Conservation (phyloP, 2,113 vertebrate species). For the Rissa tridactyla region DNA sequence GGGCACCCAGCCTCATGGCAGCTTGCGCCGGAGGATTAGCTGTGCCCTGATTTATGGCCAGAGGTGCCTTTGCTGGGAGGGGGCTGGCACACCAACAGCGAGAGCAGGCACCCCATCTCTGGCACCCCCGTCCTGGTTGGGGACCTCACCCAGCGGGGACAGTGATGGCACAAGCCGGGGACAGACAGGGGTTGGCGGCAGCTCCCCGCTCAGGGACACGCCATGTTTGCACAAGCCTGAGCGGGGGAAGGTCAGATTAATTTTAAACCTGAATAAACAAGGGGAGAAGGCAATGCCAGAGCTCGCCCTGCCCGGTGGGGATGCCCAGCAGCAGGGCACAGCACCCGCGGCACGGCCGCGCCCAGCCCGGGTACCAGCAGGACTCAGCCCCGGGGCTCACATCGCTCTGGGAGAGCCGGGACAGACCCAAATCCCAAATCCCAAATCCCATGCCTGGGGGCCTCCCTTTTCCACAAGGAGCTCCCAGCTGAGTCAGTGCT, state of each 20-base stretch:
- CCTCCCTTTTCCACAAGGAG: slow-evolving; percentile 10
- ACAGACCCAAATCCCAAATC: background rate
- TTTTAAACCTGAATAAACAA: slow-evolving; percentile 66
- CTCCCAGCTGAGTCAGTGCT: slow-evolving; percentile 46
- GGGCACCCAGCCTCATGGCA: background rate
- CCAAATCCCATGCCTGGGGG: background rate
- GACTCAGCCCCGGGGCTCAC: background rate
- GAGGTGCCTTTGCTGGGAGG: background rate
- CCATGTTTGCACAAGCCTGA: slow-evolving; percentile 14
- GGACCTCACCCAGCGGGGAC: background rate
- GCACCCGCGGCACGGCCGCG: fast-evolving
- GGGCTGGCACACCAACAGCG: fast-evolving
- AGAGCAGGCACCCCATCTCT: fast-evolving
- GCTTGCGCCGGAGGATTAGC: background rate
- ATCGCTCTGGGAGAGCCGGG: background rate
- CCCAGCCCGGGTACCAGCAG: background rate
- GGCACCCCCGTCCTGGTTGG: background rate
- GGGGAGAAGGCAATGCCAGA: slow-evolving; percentile 2
- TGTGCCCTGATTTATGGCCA: fast-evolving
- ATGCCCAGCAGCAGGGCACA: background rate
- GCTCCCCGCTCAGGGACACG: background rate
- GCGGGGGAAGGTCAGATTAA: slow-evolving; percentile 42
- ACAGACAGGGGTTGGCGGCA: background rate
- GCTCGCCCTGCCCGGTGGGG: background rate
- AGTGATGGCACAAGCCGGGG: fast-evolving